phyloP scores from a whole-genome alignment of 2,888 invertebrate species.

The Keiferia lycopersicella region DNA sequence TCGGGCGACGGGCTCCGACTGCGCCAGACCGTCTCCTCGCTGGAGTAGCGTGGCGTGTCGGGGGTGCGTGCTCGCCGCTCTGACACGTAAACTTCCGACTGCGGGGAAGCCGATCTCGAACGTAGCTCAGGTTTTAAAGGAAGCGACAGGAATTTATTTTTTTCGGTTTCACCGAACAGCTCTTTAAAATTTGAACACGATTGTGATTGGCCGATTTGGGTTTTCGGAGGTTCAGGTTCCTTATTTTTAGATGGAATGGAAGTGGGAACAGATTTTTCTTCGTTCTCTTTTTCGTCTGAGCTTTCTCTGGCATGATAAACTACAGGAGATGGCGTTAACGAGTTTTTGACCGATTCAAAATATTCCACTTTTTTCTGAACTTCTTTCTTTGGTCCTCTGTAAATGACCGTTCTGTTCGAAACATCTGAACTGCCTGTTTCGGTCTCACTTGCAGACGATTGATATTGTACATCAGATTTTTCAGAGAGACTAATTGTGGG shows the following conservation, averaged over 20 bases:
- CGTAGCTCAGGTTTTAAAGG: slow-evolving; percentile 69
- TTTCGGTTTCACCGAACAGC: slow-evolving; percentile 88
- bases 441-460: slow-evolving; percentile 83
- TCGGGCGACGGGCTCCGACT: slow-evolving; percentile 89
- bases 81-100: slow-evolving; percentile 71
- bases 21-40: slow-evolving; percentile 84
- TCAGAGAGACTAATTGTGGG: slow-evolving; percentile 51
- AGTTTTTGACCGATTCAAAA: slow-evolving; percentile 86
- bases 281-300: slow-evolving; percentile 71
- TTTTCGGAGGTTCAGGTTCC: slow-evolving; percentile 49
- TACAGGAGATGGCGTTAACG: slow-evolving; percentile 69
- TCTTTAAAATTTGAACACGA: slow-evolving; percentile 90
- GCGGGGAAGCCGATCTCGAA: slow-evolving; percentile 77
- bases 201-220: slow-evolving; percentile 80
- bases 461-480: slow-evolving; percentile 58
- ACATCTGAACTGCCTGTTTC: slow-evolving; percentile 88
- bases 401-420: slow-evolving; percentile 86
- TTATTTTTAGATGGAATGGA: slow-evolving; percentile 38
- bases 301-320: slow-evolving; percentile 79
- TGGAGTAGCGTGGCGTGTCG: slow-evolving; percentile 80
- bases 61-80: slow-evolving; percentile 66
- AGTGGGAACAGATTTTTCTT: slow-evolving; percentile 39
- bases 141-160: slow-evolving; percentile 80
- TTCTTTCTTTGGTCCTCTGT: slow-evolving; percentile 81
- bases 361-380: slow-evolving; percentile 89